Evolutionary conservation across 2,797 vertebrate genomes (phyloP).

Genomic region (Cossypha niveicapilla): DNA sequence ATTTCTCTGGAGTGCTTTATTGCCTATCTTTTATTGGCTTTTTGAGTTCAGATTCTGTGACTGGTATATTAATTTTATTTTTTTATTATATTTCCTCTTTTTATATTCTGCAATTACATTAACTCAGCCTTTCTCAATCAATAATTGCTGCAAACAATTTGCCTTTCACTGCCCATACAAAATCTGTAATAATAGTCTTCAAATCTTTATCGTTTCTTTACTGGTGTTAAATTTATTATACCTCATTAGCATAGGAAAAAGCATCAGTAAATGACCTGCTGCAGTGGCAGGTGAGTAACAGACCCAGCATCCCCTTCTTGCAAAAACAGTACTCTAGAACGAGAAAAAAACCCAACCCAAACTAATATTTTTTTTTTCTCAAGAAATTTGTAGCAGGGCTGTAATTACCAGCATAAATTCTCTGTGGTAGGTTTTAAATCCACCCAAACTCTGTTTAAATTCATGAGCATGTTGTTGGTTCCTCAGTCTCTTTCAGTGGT

Average conservation of each 20-base stretch:
- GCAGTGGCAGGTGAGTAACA: neutral
- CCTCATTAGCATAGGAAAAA: neutral
- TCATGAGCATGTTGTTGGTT: neutral
- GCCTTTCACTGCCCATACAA: constrained; percentile 5
- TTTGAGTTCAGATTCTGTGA: neutral
- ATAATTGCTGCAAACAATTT: constrained; percentile 27
- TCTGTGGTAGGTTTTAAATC: neutral
- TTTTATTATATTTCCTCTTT: neutral
- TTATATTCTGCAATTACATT: neutral
- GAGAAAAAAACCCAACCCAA: rapidly evolving
- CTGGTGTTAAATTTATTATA: constrained; percentile 40
- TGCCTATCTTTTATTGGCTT: neutral
- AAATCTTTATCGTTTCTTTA: constrained; percentile 17
- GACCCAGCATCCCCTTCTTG: neutral
- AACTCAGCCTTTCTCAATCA: constrained; percentile 2
- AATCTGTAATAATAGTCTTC: neutral
- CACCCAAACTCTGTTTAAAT: neutral
- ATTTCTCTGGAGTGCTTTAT: constrained; percentile 10
- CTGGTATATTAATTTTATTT: neutral
- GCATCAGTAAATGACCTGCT: neutral
- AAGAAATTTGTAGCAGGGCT: neutral
- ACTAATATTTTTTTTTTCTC: neutral
- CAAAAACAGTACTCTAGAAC: neutral
- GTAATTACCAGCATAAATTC: neutral
- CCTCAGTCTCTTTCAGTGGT: neutral